Base-by-base conservation (phyloP, 2,888 invertebrate species). In the Phengaris arion region DNA sequence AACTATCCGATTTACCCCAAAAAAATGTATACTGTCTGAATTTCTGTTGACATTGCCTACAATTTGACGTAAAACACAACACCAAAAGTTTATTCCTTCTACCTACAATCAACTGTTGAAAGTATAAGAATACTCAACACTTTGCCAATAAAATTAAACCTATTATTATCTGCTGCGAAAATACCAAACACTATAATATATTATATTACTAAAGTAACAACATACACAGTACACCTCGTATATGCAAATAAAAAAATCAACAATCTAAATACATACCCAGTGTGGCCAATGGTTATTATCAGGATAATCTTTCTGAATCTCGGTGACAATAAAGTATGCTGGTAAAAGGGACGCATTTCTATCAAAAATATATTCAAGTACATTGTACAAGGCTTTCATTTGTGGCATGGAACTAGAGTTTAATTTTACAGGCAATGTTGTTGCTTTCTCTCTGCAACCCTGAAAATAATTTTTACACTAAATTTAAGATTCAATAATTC, bases 281-380 rank as follows among this genome's bases (percentile, higher is more conserved):
- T 99, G 98, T 72, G 98, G 97, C 95, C 97, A 97, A 79, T 95
- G 95, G 83, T 95, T 95, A 81, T 96, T 96, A 80, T 97, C 97
- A 1, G 96, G 96, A 87, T 96, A 96, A 70, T 96, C 96, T 86
- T 99, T 99, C 83, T 98, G 97, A 80, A 99, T 96, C 94, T 99
- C 99, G 86, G 98, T 98, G 0, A 98, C 97, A 79, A 99, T 97
- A 82, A 99, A 97, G 89, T 99, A 99, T 7, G 98, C 98, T 0
- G 99, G 99, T 76, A 99, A 90, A 57, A 99, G 93, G 83, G 98
- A 98, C 45, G 97, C 97, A 88, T 98, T 97, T 57, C 99, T 94
- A 87, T 99, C 98, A 92, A 99, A 97, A 83, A 99, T 98, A 83
- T 97, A 96, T 80, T 96, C 96, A 78, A 98, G 95, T 0, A 98